Evolutionary conservation across 1,140 invertebrate species (phyloP), one percentile per base, ranked within the genome.

Genomic region (Adelges cooleyi): DNA sequence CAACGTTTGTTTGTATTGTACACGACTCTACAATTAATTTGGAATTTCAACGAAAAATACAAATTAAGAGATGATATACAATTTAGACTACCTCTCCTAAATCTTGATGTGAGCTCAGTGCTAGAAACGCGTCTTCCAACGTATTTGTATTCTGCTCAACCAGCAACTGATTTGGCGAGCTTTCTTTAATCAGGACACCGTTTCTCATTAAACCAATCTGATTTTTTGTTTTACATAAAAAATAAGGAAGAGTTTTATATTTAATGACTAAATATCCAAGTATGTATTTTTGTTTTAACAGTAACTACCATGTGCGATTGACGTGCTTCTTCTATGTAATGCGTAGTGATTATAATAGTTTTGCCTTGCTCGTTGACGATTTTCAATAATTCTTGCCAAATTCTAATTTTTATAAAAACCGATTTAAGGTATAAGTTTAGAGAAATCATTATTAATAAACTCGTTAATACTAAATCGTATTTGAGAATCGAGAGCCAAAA

Each of bases 311-410:
- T 84, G 74, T 92, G 78, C 11, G 90, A 87, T 73, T 90, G 84
- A 71, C 84, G 82, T 2, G 90, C 85, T 77, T 96, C 92, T 72
- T 95, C 92, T 50, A 95, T 93, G 71, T 96, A 96, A 77, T 96
- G 92, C 11, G 92, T 96, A 1, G 92, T 96, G 49, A 96, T 92
- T 42, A 96, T 85, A 33, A 89, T 80, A 1, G 86, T 83, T 36
- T 83, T 85, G 20, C 81, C 80, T 48, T 48, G 15, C 17, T 48
- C 44, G 15, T 48, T 48, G 2, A 48, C 44, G 15, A 48, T 48
- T 48, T 20, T 48, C 11, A 48, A 20, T 20, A 48, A 48, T 20
- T 18, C 18, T 48, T 48, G 44, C 44, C 44, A 48, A 48, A 48
- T 48, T 48, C 44, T 48, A 48, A 48, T 48, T 42, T 42, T 17